These are phyloP conservation scores for Drosophila macrospina DNA, from an alignment of 2,888 invertebrate genomes.

Conservation along the genomic window DNA sequence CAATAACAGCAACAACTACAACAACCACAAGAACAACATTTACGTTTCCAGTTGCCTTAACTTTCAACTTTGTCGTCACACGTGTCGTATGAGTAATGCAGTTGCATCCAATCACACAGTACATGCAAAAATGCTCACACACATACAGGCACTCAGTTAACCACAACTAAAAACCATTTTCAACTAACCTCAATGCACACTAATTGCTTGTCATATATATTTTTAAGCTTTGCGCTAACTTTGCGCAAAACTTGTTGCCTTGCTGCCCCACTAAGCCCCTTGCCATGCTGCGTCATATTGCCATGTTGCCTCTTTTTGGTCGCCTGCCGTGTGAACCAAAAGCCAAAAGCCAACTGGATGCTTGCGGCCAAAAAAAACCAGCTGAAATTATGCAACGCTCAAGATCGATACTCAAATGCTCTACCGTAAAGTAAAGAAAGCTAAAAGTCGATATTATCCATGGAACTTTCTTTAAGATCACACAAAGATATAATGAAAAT, in stretches of 20 bases:
- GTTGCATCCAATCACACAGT: conserved; percentile 42
- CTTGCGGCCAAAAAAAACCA: conserved; percentile 54
- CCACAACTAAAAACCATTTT: conserved; percentile 68
- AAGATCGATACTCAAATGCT: conserved; percentile 35
- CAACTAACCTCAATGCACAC: conserved; percentile 80
- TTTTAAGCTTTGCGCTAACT: conserved; percentile 68
- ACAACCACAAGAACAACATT: conserved; percentile 30
- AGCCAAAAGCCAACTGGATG: conserved; percentile 75
- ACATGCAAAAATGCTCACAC: conserved; percentile 51
- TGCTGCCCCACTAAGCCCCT: conserved; percentile 20
- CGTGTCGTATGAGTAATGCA: conserved; percentile 75
- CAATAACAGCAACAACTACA: conserved; percentile 24
- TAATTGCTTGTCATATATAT: conserved; percentile 76
- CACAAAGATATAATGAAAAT: too few relatives aligned
- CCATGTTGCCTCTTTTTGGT: conserved; percentile 54
- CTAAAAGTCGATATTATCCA: too few relatives aligned
- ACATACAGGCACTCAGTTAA: conserved; percentile 16
- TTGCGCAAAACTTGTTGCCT: conserved; percentile 70
- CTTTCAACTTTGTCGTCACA: conserved; percentile 72
- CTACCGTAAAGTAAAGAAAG: conserved; percentile 18
- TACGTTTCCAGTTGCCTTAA: conserved; percentile 45
- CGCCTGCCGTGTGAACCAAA: conserved; percentile 77
- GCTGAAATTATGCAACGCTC: background rate
- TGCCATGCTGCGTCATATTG: conserved; percentile 31
- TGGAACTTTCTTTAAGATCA: too few relatives aligned